Percentiles rank a stretch among this genome's conserved stretches.
Conservation (phyloP, 2,113 vertebrate genomes). For the Opisthocomus hoazin region DNA sequence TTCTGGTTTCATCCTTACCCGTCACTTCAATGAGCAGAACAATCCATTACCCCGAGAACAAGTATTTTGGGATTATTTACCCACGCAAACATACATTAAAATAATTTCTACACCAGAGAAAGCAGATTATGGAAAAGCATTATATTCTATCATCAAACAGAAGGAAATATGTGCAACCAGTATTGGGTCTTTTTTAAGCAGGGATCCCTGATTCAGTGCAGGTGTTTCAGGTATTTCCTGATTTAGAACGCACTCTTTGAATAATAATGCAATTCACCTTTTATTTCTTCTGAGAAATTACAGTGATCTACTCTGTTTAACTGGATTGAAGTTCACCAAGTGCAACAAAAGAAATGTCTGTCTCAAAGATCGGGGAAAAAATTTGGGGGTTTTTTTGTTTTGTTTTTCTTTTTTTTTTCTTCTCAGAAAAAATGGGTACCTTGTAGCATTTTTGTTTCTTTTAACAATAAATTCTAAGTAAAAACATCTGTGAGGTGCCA, state of each 20-base stretch:
- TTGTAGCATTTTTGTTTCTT: neutral
- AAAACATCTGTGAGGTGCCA: neutral
- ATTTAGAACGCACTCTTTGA: neutral
- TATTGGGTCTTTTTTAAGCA: neutral
- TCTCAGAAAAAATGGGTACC: neutral
- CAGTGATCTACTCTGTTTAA: neutral
- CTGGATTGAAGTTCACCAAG: neutral
- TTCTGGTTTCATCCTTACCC: neutral
- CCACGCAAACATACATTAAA: neutral
- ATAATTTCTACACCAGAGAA: neutral
- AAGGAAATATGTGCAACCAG: neutral
- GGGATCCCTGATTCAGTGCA: neutral
- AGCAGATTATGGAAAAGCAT: neutral
- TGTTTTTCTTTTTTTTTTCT: too few species aligned
- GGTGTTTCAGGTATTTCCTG: neutral
- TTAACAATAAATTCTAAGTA: neutral
- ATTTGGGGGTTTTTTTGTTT: neutral
- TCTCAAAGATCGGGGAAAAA: neutral
- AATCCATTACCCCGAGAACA: neutral
- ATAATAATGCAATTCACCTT: neutral
- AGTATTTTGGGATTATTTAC: neutral
- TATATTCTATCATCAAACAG: neutral
- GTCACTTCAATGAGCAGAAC: neutral
- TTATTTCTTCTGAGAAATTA: neutral
- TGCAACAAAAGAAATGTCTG: neutral